Evolutionary conservation across 1,140 invertebrate species (phyloP), one percentile per base, ranked within the genome.

Genomic region (Chlorops oryzae): DNA sequence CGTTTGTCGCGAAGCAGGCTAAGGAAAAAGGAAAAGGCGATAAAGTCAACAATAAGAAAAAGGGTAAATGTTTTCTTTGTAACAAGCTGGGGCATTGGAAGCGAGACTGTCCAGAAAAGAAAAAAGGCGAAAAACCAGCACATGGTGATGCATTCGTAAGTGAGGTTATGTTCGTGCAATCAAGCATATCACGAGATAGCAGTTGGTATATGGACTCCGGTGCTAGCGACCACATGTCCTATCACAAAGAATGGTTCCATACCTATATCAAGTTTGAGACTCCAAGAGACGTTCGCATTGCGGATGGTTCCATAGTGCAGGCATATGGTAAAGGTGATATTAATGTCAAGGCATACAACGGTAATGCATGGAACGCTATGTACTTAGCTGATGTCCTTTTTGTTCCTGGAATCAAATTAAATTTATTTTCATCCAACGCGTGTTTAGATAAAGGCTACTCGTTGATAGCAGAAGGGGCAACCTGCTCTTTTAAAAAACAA

Each of bases 191-290:
- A 18, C n/a, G 20, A n/a, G 41, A 43, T 15, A 41, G 5, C 13
- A 41, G 25, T n/a, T 52, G 50, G 34, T 52, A 39, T 40, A 15
- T 52, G 18, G 43, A 52, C 34, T 52, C 43, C 21, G 50, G 45
- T 15, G 51, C 51, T 15, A 28, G 23, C 10, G 39, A 20, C 10
- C 43, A 52, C 28, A 52, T 52, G 50, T 39, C 43, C n/a, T 35
- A 23, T 13, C 45, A 32, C 23, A 47, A 37, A 35, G 32, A 18
- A 34, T 47, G 45, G 45, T 47, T 47, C n/a, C 28, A 37, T 5
- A 47, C 24, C 37, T 41, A 17, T 22, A 6, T 5, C 20, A 23
- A 41, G 22, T 22, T 41, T 12, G 17, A 41, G 15, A 24, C 17
- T 41, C 39, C 39, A 20, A 41, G 13, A 41, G 17, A 18, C 13